These are phyloP conservation scores for Himalopsyche kuldschensis DNA, from an alignment of 2,888 invertebrate genomes.

Conservation along the genomic window DNA sequence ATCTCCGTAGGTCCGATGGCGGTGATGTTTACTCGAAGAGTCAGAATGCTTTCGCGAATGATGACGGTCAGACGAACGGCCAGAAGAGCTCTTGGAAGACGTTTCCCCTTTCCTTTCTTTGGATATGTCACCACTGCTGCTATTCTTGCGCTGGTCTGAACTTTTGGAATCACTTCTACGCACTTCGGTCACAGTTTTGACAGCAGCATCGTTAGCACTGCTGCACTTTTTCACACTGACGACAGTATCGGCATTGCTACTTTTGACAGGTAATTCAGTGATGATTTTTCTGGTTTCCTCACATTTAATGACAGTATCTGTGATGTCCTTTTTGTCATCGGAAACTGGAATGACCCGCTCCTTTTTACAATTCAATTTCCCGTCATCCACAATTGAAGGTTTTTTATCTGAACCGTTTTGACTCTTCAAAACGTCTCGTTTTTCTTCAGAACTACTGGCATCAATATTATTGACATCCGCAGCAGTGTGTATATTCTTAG, in stretches of 20 bases:
- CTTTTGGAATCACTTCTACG: neutral
- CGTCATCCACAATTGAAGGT: neutral
- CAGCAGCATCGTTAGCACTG: neutral
- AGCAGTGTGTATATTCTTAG: neutral
- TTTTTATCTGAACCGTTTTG: slow-evolving; percentile 24
- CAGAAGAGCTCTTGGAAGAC: slow-evolving; percentile 24
- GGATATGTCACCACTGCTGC: neutral
- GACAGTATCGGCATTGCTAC: neutral
- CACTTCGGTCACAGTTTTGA: neutral
- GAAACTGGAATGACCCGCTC: neutral
- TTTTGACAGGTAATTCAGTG: neutral
- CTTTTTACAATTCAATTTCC: neutral
- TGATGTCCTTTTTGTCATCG: neutral
- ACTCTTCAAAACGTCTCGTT: slow-evolving; percentile 17
- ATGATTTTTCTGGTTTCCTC: neutral
- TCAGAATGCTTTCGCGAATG: slow-evolving; percentile 28
- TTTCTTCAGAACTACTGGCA: slow-evolving; percentile 2
- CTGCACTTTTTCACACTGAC: neutral
- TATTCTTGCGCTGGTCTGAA: neutral
- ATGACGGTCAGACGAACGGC: slow-evolving; percentile 28
- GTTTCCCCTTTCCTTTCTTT: slow-evolving; percentile 13
- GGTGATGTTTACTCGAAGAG: slow-evolving; percentile 12
- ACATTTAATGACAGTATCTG: neutral
- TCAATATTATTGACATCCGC: neutral
- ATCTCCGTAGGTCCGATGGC: neutral